A percentile compares a stretch with the other conserved stretches of the same genome.
phyloP scores from a whole-genome alignment of 2,797 vertebrate genomes.

The Thaleichthys pacificus region DNA sequence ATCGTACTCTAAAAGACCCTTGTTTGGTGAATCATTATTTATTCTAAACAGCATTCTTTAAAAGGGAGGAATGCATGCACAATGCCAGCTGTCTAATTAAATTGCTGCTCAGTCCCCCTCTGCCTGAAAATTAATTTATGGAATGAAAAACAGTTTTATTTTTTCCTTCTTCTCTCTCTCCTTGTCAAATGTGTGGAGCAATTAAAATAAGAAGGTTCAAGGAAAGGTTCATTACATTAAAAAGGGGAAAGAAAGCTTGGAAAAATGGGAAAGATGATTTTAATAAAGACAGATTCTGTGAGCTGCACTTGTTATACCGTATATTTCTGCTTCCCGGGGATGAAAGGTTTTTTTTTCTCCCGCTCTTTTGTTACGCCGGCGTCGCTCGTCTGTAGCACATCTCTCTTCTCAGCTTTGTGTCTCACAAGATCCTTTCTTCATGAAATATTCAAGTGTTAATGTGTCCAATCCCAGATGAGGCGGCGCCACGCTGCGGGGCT shows the following conservation, averaged over 20 bases:
- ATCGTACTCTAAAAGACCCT: slow-evolving; percentile 28
- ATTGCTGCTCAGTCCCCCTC: slow-evolving; percentile 58
- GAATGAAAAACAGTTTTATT: slow-evolving; percentile 48
- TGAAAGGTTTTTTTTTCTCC: slow-evolving; percentile 22
- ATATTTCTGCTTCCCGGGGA: slow-evolving; percentile 15
- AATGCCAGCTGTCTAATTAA: slow-evolving; percentile 68
- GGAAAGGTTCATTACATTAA: slow-evolving; percentile 54
- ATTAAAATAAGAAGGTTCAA: slow-evolving; percentile 42
- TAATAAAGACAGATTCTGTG: slow-evolving; percentile 46
- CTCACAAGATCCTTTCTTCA: slow-evolving; percentile 33
- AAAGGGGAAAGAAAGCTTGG: neutral
- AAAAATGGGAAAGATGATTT: slow-evolving; percentile 38
- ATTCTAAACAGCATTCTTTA: slow-evolving; percentile 41
- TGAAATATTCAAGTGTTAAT: slow-evolving; percentile 44
- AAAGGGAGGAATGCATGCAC: slow-evolving; percentile 58
- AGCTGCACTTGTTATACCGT: slow-evolving; percentile 34
- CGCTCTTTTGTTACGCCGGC: slow-evolving; percentile 30
- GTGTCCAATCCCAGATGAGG: slow-evolving; percentile 2
- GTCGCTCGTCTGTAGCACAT: slow-evolving; percentile 15
- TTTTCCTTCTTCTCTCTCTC: slow-evolving; percentile 25
- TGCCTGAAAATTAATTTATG: slow-evolving; percentile 69
- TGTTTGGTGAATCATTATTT: slow-evolving; percentile 35
- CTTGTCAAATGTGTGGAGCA: slow-evolving; percentile 19
- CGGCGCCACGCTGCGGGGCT: neutral
- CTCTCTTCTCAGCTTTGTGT: slow-evolving; percentile 19